A percentile compares a stretch with the other conserved stretches of the same genome.
Evolutionary conservation across 2,888 invertebrate genomes (phyloP).

Genomic region (Tyria jacobaeae): DNA sequence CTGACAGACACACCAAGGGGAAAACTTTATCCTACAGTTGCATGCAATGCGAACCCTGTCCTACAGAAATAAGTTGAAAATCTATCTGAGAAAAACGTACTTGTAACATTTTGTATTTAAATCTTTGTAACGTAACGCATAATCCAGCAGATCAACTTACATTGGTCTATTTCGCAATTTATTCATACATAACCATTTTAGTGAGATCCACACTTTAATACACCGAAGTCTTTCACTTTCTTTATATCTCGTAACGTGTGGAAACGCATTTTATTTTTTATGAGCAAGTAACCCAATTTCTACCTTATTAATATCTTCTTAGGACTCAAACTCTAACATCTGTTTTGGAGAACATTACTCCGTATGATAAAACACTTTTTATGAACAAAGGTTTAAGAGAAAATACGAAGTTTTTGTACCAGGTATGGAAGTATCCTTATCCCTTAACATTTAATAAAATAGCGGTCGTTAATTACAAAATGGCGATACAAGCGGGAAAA

Average conservation of each 20-base stretch:
- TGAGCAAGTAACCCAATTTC: constrained; percentile 4
- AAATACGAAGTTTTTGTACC: neutral
- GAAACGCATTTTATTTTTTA: constrained; percentile 14
- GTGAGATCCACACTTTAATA: constrained; percentile 24
- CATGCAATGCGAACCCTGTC: constrained; percentile 17
- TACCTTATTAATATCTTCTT: neutral
- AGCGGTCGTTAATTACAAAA: no score
- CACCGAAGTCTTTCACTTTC: constrained; percentile 31
- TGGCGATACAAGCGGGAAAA: no score
- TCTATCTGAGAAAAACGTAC: neutral
- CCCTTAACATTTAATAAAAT: no score
- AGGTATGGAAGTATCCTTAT: neutral
- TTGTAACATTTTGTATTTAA: constrained; percentile 13
- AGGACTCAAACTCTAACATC: constrained; percentile 9
- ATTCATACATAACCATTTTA: constrained; percentile 25
- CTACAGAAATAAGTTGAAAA: neutral
- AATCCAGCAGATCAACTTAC: constrained; percentile 20
- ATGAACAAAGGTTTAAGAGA: neutral
- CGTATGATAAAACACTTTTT: constrained; percentile 4
- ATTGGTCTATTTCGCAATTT: constrained; percentile 23
- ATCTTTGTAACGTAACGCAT: constrained; percentile 4
- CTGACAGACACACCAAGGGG: constrained; percentile 28
- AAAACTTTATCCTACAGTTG: constrained; percentile 11
- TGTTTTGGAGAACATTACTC: neutral
- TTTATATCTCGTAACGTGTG: constrained; percentile 17